These are phyloP conservation scores for Parauchenoglanis punctatus DNA, from an alignment of 2,797 vertebrate genomes.

Conservation along the genomic window DNA sequence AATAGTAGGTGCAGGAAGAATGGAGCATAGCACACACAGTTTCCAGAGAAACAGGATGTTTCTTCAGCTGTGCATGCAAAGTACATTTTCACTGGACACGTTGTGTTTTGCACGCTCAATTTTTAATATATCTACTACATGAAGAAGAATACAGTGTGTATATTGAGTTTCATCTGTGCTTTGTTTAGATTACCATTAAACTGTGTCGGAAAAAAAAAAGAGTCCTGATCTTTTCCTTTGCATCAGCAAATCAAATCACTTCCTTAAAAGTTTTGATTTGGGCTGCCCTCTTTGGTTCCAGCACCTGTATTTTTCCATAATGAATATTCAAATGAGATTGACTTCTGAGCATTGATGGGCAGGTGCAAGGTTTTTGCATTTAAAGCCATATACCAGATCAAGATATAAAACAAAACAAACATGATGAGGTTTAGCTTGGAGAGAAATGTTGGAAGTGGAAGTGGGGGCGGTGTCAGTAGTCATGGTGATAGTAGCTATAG, in stretches of 20 bases:
- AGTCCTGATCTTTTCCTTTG: neutral
- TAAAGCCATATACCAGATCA: neutral
- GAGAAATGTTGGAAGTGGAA: conserved; percentile 35
- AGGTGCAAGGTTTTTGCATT: neutral
- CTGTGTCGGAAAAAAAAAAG: neutral
- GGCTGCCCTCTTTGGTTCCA: neutral
- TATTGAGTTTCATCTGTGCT: neutral
- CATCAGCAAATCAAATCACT: neutral
- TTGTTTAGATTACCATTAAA: neutral
- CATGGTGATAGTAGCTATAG: conserved; percentile 14
- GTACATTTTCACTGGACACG: neutral
- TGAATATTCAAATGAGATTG: conserved; percentile 21
- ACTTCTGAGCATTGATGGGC: neutral
- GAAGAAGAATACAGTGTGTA: neutral
- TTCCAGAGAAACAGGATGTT: conserved; percentile 6
- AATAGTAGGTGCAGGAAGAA: neutral
- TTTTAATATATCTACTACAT: no score
- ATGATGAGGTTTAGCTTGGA: neutral
- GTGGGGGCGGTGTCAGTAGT: conserved; percentile 52
- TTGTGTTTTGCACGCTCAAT: neutral
- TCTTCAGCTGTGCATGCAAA: neutral
- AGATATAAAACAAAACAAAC: neutral
- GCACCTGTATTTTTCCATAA: neutral
- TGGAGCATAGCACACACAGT: neutral
- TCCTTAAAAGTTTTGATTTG: neutral